Evolutionary conservation across 1,140 invertebrate genomes (phyloP).

Genomic region (Drosophila chauvacae): DNA sequence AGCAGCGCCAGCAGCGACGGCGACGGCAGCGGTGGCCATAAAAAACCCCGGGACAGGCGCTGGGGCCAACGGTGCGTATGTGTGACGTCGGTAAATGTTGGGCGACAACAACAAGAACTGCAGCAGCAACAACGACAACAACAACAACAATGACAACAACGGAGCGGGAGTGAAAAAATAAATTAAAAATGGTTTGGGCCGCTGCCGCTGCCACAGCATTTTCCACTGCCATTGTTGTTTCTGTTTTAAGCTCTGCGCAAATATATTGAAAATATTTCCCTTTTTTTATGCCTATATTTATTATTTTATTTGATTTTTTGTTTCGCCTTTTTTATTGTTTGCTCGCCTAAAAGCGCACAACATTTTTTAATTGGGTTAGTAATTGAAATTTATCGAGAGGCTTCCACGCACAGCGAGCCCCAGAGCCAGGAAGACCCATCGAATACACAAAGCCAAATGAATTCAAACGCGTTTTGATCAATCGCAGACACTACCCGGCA

Average conservation of each 20-base stretch:
- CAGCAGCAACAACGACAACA: constrained; percentile 9
- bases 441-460: constrained; percentile 57
- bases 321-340: constrained; percentile 49
- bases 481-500: constrained; percentile 17
- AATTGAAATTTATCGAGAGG: constrained; percentile 82
- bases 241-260: constrained; percentile 57
- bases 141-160: constrained; percentile 8
- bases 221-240: constrained; percentile 48
- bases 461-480: constrained; percentile 55
- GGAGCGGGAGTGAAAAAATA: constrained; percentile 45
- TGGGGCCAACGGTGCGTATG: constrained; percentile 59
- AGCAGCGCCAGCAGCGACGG: constrained; percentile 12
- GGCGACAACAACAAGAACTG: constrained; percentile 38
- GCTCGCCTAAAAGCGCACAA: constrained; percentile 77
- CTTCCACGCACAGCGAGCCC: constrained; percentile 53
- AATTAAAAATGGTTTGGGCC: constrained; percentile 64
- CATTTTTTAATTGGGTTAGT: constrained; percentile 83
- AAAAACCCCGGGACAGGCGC: constrained; percentile 40
- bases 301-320: constrained; percentile 62
- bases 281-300: constrained; percentile 53
- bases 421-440: constrained; percentile 13
- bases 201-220: constrained; percentile 43
- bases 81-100: constrained; percentile 58
- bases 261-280: constrained; percentile 62
- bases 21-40: constrained; percentile 40